These are phyloP conservation scores for Ectobius pallidus DNA, from an alignment of 2,888 invertebrate species.

Conservation along the genomic window DNA sequence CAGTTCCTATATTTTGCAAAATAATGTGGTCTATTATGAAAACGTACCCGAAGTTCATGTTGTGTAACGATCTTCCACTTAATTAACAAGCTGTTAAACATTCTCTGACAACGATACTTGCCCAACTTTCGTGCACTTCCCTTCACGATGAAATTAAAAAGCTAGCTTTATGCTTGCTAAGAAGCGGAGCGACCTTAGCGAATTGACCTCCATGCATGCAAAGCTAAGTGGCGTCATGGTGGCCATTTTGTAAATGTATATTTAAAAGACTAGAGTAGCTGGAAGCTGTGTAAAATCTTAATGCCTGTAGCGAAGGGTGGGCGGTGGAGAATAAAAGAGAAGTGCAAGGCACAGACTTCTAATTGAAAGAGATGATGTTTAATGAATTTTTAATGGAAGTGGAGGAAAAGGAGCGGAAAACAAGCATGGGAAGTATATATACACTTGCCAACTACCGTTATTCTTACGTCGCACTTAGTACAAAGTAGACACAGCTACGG, in stretches of 20 bases:
- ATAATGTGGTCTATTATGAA: no score
- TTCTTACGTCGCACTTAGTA: constrained; percentile 14
- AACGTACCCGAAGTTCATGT: no score
- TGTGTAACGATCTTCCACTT: no score
- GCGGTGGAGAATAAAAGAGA: constrained; percentile 48
- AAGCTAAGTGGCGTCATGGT: constrained; percentile 4
- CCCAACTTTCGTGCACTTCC: background rate
- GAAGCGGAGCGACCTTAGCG: background rate
- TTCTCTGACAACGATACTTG: background rate
- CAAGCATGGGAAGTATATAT: constrained; percentile 12
- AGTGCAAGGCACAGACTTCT: constrained; percentile 52
- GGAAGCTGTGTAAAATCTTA: constrained; percentile 19
- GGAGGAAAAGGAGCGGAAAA: constrained; percentile 33
- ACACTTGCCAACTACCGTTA: background rate
- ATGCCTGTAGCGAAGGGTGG: constrained; percentile 21
- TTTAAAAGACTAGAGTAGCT: constrained; percentile 22
- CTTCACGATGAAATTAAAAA: constrained; percentile 6
- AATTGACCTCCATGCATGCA: constrained; percentile 1
- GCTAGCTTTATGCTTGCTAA: constrained; percentile 14
- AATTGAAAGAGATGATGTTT: constrained; percentile 57
- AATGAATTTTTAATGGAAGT: constrained; percentile 63
- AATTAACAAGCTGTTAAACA: background rate
- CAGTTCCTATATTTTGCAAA: no score
- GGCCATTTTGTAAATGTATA: constrained; percentile 22
- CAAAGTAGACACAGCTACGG: background rate